Evolutionary conservation across 1,140 invertebrate species (phyloP), one percentile per base, ranked within the genome.

Genomic region (Diabrotica virgifera): DNA sequence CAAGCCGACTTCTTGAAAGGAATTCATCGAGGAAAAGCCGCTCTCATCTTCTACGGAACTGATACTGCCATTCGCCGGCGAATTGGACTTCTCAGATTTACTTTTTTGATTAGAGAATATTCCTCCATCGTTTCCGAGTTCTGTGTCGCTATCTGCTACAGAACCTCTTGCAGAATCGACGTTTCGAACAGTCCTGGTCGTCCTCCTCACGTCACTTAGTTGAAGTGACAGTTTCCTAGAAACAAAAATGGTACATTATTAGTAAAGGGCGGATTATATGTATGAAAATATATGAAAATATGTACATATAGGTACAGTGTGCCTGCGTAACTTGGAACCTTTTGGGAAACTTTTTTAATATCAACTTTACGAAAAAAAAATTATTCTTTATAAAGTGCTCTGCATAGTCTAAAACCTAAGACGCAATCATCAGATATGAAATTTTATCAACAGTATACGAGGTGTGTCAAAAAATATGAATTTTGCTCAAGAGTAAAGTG

Each of bases 21-120:
- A 91, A 75, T 86, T 90, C 80, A 92, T 88, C 4, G 89, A 91
- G 10, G 89, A 91, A 76, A 92, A 92, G 10, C 90, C 90, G 72
- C 90, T 91, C 73, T 92, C 90, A 68, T 91, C 89, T 73, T 92
- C 90, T 50, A 78, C 82, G 64, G 83, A 86, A 72, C 82, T 82
- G 7, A 82, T 78, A 68, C 84, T 85, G 63, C 76, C 83, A 52
- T 80, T 80, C 66, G 77, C 80, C 40, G 78, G 80, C 14, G 78
- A 80, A 59, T 74, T 82, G 59, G 74, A 78, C 69, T 74, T 80
- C 68, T 78, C 77, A 72, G 65, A 77, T 62, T 66, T 46, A 24
- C 6, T 63, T 52, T 69, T 72, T 58, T 13, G 59, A 59, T 12
- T 55, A 14, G 9, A 52, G 10, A 64, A 55, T 12, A 56, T 56